Evolutionary conservation across 2,888 invertebrate genomes (phyloP), one percentile per base, ranked within the genome.

Genomic region (Epinotia ramella): DNA sequence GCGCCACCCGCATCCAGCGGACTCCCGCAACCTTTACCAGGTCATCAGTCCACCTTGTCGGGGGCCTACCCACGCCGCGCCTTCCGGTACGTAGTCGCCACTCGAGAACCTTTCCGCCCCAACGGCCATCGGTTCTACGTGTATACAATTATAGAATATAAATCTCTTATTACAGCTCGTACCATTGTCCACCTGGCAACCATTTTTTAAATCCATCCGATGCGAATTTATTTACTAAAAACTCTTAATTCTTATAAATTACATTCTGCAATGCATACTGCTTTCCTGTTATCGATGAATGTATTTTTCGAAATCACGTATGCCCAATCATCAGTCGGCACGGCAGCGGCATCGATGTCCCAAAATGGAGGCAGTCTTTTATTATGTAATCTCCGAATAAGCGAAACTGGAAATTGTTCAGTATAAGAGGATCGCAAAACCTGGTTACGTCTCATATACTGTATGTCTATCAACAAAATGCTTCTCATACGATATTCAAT

Each of bases 361-460:
- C 24, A 66, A 75, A 66, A 75, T 60, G 75, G 66, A 75, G 18
- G 60, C 24, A 62, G 71, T 71, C 3, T 69, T 68, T 73, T 71
- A 75, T 73, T 71, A 75, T 71, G 70, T 66, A 75, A 75, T 53
- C 24, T 44, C 44, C 60, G 53, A 71, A 71, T 65, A 71, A 75
- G 65, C 60, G 12, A 59, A 60, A 70, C 24, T 74, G 56, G 64
- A 40, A 56, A 46, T 68, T 53, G 60, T 75, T 71, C 20, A 71
- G 65, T 65, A 75, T 71, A 66, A 59, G 56, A 44, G 56, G 60
- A 44, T 18, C 65, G 53, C 33, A 66, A 75, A 60, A 75, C 63
- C 66, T 62, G 65, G 60, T 75, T 71, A 71, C 16, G n/a, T 68
- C 40, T 66, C 44, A 66, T 56, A n/a, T n/a, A n/a, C n/a, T n/a